Base-by-base conservation (phyloP, 2,888 invertebrate genomes). In the Brachypterus glaber region DNA sequence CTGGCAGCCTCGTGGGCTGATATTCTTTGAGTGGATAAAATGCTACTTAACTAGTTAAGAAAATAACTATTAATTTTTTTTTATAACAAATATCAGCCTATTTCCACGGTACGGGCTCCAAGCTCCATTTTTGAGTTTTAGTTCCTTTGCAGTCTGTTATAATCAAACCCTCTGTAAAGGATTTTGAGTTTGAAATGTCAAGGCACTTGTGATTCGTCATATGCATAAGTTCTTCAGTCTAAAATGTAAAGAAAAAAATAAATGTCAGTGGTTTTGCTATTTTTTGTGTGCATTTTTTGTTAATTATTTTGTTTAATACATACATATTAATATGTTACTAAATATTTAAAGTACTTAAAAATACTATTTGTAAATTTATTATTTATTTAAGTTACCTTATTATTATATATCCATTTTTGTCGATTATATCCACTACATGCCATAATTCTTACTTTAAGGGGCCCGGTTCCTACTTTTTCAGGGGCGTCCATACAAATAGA, bases 401-500 rank as follows among this genome's bases (percentile, higher is more conserved):
- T 53, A 40, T 73, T 60, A 52, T 74, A 82, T 34, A 65, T 63
- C 88, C 88, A 88, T 43, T 74, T 72, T 58, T 87, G 87, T 50
- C 80, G 72, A 1, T 65, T 64, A 25, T 69, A 70, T 24, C 78
- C 78, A 47, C 69, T 79, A 54, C 87, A 87, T 13, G 79, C 77
- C 64, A 81, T 77, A 59, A 86, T 79, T 40, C 82, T 70, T 0
- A 81, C 83, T 50, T 72, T 78, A 15, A 58, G 58, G 4, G 52
- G 47, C 2, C 60, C 61, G 32, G 63, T 58, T 5, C 59, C 58
- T 30, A 58, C 56, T 39, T 60, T 64, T 43, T 73, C 72, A 1
- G 77, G 76, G 14, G 78, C 78, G 55, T 91, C 88, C 39, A 92
- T 66, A 52, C 92, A 92, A 3, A 90, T 70, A 4, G 85, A 86